Conservation (phyloP, 2,797 vertebrate species). For the Eupleurogrammus muticus region DNA sequence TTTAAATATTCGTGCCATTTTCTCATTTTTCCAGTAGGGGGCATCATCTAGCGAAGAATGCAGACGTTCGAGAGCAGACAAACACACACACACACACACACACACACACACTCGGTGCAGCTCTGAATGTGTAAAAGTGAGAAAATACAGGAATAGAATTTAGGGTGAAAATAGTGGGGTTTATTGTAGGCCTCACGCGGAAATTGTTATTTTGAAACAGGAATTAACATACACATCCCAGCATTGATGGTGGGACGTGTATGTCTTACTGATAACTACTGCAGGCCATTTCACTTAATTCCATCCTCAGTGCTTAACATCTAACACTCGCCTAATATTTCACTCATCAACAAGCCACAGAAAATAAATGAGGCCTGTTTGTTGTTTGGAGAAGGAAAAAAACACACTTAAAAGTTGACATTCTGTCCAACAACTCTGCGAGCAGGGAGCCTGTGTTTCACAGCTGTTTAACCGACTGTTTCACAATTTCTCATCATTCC, state of each 20-base stretch:
- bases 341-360: too few relatives aligned
- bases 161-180: rapidly evolving
- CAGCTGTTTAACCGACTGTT: background rate
- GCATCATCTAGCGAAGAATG: constrained; percentile 49
- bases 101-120: background rate
- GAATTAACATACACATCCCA: too few relatives aligned
- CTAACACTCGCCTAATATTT: too few relatives aligned
- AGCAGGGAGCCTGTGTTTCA: background rate
- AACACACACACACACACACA: background rate
- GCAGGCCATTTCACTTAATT: too few relatives aligned
- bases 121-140: background rate
- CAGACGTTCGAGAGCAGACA: background rate
- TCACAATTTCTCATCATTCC: background rate
- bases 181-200: background rate
- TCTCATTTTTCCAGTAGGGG: constrained; percentile 57
- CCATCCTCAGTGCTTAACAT: too few relatives aligned
- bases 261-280: too few relatives aligned
- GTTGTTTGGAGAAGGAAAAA: background rate
- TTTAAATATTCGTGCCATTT: background rate
- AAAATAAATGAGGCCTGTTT: background rate
- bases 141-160: background rate
- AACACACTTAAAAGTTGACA: background rate
- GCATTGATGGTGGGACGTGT: too few relatives aligned
- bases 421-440: background rate
- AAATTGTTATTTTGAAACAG: background rate